phyloP scores from a whole-genome alignment of 2,888 invertebrate species.

The Acanthosepion esculentum region DNA sequence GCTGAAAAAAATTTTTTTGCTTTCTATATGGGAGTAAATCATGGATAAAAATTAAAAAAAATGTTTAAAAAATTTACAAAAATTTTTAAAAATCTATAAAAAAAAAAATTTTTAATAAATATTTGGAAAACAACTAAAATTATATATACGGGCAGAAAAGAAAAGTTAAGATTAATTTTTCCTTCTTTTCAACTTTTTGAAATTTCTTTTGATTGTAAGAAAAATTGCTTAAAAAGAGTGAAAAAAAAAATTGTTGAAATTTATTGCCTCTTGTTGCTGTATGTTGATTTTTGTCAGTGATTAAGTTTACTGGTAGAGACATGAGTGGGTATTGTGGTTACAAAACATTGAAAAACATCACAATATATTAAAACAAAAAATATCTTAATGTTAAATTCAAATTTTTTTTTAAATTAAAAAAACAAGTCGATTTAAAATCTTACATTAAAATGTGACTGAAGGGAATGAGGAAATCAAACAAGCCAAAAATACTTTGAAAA shows the following conservation, averaged over 20 bases:
- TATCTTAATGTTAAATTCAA: not conserved
- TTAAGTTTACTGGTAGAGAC: not conserved
- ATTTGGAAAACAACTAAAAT: not conserved
- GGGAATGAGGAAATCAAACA: not conserved
- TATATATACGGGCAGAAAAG: not conserved
- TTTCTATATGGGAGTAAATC: not conserved
- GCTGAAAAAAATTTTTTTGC: not conserved
- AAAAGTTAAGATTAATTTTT: not conserved
- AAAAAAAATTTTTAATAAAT: not conserved
- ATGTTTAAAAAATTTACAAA: not conserved
- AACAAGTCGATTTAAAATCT: not conserved
- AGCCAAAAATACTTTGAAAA: not conserved
- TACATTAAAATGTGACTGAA: not conserved
- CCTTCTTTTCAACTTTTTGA: not conserved
- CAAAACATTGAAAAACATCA: not conserved
- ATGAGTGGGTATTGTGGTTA: conserved; percentile 1
- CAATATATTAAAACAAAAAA: not conserved
- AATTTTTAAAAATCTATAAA: not conserved
- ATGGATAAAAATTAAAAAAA: not conserved
- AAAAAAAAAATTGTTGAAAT: not conserved
- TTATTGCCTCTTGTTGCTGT: conserved; percentile 6
- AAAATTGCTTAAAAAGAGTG: not conserved
- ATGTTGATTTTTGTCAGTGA: not conserved
- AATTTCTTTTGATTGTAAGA: not conserved
- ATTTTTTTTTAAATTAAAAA: not conserved